Percentiles rank a stretch among this genome's conserved stretches.
These are phyloP conservation scores for Delphinus delphis DNA, from an alignment of 2,113 vertebrate species.

Conservation along the genomic window DNA sequence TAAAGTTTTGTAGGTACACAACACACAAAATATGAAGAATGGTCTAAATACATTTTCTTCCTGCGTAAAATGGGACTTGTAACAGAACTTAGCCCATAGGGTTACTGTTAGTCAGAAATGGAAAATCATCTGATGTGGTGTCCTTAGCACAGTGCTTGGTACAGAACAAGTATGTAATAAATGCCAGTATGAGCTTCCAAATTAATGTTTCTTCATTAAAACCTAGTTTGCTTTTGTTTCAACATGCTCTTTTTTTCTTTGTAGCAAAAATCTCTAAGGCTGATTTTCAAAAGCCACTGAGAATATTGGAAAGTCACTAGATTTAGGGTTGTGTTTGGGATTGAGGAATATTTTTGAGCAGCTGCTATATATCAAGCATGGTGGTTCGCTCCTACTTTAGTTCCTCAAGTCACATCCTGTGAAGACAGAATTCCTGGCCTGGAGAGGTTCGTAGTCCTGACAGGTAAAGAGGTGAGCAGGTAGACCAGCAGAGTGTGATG, in stretches of 20 bases:
- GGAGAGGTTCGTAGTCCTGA: neutral
- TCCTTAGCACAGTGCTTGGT: neutral
- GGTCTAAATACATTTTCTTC: neutral
- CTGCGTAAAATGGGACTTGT: neutral
- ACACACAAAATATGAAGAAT: neutral
- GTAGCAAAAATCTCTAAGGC: neutral
- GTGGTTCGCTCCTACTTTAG: neutral
- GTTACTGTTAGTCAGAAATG: neutral
- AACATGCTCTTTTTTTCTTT: neutral
- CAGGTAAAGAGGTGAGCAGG: neutral
- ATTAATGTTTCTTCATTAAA: neutral
- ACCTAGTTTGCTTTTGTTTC: neutral
- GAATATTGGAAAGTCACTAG: neutral
- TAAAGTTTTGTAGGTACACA: neutral
- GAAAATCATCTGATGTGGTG: neutral
- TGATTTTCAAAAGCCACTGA: neutral
- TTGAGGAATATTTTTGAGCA: neutral
- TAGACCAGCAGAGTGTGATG: neutral
- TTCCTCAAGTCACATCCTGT: neutral
- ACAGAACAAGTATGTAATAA: neutral
- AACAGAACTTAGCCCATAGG: neutral
- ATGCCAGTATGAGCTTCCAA: neutral
- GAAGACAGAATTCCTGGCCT: neutral
- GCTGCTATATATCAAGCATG: neutral
- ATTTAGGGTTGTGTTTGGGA: neutral